Evolutionary conservation across 2,888 invertebrate species (phyloP).

Genomic region (Phalangium opilio): DNA sequence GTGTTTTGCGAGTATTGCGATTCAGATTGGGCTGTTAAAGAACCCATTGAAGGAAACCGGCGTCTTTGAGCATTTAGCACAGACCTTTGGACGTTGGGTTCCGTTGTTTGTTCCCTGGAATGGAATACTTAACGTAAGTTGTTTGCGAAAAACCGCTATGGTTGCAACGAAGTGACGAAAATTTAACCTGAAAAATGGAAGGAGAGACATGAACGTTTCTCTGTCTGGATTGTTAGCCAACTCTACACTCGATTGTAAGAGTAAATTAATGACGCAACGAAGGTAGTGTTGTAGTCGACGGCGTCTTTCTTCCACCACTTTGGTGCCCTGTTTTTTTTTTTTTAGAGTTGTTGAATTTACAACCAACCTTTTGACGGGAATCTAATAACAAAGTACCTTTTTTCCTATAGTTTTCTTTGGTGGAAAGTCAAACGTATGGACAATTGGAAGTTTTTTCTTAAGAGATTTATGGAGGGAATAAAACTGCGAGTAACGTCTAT

Average conservation of each 20-base stretch:
- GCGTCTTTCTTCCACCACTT: slow-evolving; percentile 70
- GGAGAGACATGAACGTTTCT: slow-evolving; percentile 55
- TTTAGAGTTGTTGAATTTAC: too few relatives aligned
- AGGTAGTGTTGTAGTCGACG: slow-evolving; percentile 72
- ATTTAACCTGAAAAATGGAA: slow-evolving; percentile 73
- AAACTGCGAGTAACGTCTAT: slow-evolving; percentile 84
- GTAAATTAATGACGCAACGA: slow-evolving; percentile 52
- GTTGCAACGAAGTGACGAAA: too few relatives aligned
- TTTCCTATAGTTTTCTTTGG: slow-evolving; percentile 88
- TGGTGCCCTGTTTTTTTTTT: slow-evolving; percentile 27
- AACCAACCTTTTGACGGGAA: too few relatives aligned
- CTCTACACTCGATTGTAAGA: slow-evolving; percentile 50
- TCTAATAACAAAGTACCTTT: slow-evolving; percentile 42
- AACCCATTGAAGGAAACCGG: too few relatives aligned
- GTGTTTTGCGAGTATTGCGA: too few relatives aligned
- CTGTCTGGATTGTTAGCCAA: slow-evolving; percentile 59
- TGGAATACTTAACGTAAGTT: too few relatives aligned
- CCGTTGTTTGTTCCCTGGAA: too few relatives aligned
- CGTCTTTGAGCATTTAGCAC: too few relatives aligned
- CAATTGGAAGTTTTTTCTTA: slow-evolving; percentile 62
- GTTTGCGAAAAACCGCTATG: too few relatives aligned
- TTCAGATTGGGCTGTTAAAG: too few relatives aligned
- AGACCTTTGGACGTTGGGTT: too few relatives aligned
- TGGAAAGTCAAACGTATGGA: slow-evolving; percentile 74
- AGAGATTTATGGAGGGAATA: slow-evolving; percentile 66